These are phyloP conservation scores for Iguana delicatissima DNA, from an alignment of 2,797 vertebrate species.

Conservation along the genomic window DNA sequence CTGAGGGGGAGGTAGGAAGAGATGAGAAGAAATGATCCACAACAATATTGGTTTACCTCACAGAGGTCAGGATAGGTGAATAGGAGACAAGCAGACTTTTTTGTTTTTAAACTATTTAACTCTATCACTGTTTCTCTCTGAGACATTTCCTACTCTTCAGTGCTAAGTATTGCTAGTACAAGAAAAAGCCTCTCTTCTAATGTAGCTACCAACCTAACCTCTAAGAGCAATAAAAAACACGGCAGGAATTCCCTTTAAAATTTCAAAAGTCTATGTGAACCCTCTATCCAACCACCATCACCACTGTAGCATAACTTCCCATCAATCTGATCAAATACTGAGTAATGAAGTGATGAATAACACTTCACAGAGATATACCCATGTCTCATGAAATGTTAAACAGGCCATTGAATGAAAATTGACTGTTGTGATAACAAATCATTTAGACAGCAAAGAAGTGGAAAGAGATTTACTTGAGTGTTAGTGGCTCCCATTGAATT, in stretches of 20 bases:
- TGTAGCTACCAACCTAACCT: neutral
- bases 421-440: neutral
- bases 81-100: too few species aligned
- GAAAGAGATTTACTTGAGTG: neutral
- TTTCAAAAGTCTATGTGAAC: neutral
- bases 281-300: neutral
- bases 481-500: neutral
- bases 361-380: neutral
- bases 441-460: neutral
- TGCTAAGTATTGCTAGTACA: too few species aligned
- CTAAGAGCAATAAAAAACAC: neutral
- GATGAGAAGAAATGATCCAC: too few species aligned
- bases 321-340: neutral
- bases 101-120: too few species aligned
- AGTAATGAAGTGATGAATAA: neutral
- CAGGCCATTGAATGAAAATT: neutral
- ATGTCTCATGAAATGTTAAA: neutral
- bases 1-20: too few species aligned
- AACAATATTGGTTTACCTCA: too few species aligned
- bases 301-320: neutral
- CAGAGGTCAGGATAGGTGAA: too few species aligned
- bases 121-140: too few species aligned
- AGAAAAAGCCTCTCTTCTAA: neutral
- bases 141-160: too few species aligned
- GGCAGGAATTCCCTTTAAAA: neutral